Evolutionary conservation across 2,113 vertebrate species (phyloP).

Genomic region (Ovis canadensis): DNA sequence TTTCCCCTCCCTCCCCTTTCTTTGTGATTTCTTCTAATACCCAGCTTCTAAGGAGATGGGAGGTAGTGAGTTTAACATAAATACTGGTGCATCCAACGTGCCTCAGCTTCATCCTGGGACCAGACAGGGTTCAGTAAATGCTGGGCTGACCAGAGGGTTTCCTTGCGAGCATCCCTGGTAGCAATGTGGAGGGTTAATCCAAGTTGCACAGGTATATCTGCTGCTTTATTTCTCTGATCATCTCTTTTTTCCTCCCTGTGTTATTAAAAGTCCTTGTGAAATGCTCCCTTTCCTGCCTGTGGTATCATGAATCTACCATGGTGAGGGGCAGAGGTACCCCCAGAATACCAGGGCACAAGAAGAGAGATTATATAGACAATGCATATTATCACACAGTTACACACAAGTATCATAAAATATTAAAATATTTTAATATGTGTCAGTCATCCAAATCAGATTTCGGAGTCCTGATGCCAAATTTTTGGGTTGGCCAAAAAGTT

Average conservation of each 20-base stretch:
- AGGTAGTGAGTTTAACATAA: not conserved
- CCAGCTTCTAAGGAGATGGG: not conserved
- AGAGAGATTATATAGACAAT: fast-evolving
- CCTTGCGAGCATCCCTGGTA: not conserved
- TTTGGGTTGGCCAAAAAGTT: not conserved
- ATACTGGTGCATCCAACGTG: fast-evolving
- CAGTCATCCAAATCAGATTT: not conserved
- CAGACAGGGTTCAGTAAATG: not conserved
- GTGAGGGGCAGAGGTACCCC: not conserved
- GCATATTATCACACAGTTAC: not conserved
- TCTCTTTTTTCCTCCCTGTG: too few relatives aligned
- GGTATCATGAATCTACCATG: not conserved
- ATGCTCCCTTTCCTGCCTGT: not conserved
- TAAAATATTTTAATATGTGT: not conserved
- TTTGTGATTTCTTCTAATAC: not conserved
- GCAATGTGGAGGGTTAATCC: not conserved
- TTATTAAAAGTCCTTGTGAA: not conserved
- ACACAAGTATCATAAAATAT: not conserved
- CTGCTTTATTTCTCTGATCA: not conserved
- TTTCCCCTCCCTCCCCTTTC: not conserved
- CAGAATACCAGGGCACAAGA: not conserved
- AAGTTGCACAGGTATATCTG: not conserved
- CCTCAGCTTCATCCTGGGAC: not conserved
- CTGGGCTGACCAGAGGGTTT: not conserved
- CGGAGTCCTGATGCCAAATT: not conserved